These are phyloP conservation scores for Meda fulgida DNA, from an alignment of 2,797 vertebrate genomes.

Conservation along the genomic window DNA sequence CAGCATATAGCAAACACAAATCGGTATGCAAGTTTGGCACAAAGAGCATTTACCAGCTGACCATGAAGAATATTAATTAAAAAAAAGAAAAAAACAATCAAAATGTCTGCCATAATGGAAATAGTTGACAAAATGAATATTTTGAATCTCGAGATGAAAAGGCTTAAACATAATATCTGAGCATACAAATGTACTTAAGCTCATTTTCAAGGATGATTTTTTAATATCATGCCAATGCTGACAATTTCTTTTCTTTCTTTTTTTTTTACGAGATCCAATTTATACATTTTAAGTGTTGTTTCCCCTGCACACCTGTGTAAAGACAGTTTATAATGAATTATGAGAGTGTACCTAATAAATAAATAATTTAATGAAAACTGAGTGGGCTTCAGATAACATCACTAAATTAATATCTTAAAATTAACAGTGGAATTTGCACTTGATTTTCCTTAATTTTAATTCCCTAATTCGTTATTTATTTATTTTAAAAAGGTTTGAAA, in stretches of 20 bases:
- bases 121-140: neutral
- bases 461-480: too few relatives aligned
- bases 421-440: neutral
- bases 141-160: neutral
- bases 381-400: neutral
- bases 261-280: neutral
- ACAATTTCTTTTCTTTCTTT: neutral
- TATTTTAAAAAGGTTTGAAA: neutral
- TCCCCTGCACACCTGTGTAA: neutral
- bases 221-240: neutral
- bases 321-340: neutral
- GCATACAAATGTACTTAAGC: neutral
- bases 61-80: neutral
- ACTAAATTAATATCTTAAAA: neutral
- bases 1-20: constrained; percentile 6
- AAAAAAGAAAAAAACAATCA: neutral
- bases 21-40: constrained; percentile 44
- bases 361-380: neutral
- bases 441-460: neutral
- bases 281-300: neutral
- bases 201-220: constrained; percentile 8
- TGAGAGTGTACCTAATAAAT: neutral
- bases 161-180: constrained; percentile 7
- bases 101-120: neutral
- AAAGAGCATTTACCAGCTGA: constrained; percentile 11